A percentile compares a stretch with the other conserved stretches of the same genome.
phyloP scores from a whole-genome alignment of 2,888 invertebrate species.

The Drosophila nr. perissopoda region DNA sequence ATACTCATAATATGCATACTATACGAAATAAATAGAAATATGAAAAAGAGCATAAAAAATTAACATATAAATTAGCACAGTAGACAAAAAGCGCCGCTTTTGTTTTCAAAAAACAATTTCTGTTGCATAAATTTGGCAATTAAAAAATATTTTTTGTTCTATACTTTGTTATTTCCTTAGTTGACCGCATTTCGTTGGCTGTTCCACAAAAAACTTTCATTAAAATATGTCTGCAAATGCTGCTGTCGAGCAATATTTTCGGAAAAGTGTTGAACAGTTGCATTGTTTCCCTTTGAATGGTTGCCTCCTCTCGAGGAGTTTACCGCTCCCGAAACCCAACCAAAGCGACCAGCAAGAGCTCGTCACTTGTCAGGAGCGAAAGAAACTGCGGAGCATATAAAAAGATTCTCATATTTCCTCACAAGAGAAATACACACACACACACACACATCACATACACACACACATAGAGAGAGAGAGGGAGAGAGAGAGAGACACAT shows the following conservation, averaged over 20 bases:
- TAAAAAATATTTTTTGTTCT: conserved; percentile 55
- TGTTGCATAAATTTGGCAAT: conserved; percentile 69
- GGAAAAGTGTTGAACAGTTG: conserved; percentile 2
- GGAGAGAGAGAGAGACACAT: conserved; percentile 8
- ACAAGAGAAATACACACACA: conserved; percentile 22
- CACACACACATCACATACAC: neutral
- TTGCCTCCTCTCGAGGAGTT: neutral
- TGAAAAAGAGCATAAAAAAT: conserved; percentile 45
- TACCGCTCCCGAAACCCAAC: neutral
- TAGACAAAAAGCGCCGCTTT: conserved; percentile 45
- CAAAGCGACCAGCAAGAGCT: neutral
- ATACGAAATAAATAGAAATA: conserved; percentile 55
- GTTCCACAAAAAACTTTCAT: conserved; percentile 31
- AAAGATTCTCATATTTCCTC: conserved; percentile 36
- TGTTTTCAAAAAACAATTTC: conserved; percentile 71
- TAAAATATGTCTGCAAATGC: conserved; percentile 16
- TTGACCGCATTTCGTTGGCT: conserved; percentile 44
- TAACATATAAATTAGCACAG: conserved; percentile 69
- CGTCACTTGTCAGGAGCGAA: conserved; percentile 5
- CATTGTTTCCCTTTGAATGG: conserved; percentile 31
- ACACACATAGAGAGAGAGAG: neutral
- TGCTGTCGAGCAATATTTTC: conserved; percentile 15
- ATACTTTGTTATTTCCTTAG: conserved; percentile 13
- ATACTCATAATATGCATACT: conserved; percentile 55
- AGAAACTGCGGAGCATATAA: conserved; percentile 20